Evolutionary conservation across 2,113 vertebrate species (phyloP), one percentile per base, ranked within the genome.

Genomic region (Cottus gobio): DNA sequence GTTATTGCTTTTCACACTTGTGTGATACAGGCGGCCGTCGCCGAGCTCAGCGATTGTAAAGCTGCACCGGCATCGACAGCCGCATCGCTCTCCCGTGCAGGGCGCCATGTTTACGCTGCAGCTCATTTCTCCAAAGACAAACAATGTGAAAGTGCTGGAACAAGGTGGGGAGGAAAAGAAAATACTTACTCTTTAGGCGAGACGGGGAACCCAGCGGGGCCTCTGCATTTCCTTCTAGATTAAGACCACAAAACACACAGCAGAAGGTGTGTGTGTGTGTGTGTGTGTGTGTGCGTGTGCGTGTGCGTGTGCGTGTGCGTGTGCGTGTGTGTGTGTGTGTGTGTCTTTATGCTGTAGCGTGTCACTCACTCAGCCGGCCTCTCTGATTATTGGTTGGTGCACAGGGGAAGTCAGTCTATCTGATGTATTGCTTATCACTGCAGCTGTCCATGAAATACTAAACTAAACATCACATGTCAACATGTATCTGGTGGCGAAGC

Each of bases 1-100:
- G 74, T 91, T 87, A 83, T 90, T 91, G 89, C 91, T 85, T 91
- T 91, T 88, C 80, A 83, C 88, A 87, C 87, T 80, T 74, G 77
- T 78, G 63, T 37, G 82, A 72, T 64, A 65, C 82, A 81, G 89
- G 83, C 81, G 61, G 69, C 76, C 8, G 76, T 79, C 67, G 63
- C 77, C 74, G 75, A 73, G 64, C 78, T 79, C 76, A 75, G 80
- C 88, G 85, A 75, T 82, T 66, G 84, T 84, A 87, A 89, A 85
- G 74, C 67, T 6, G 22, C 42, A 70, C 72, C 39, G 81, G 65
- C 85, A 85, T 86, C 75, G 82, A 89, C 85, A 54, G 60, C 20
- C 16, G 13, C 67, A 52, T 75, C 60, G 78, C 83, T 87, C 81
- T 67, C 62, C 76, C 65, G 76, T 78, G 77, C 64, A 13, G 77